Conservation (phyloP, 1,140 invertebrate species). For the Lethocerus indicus region DNA sequence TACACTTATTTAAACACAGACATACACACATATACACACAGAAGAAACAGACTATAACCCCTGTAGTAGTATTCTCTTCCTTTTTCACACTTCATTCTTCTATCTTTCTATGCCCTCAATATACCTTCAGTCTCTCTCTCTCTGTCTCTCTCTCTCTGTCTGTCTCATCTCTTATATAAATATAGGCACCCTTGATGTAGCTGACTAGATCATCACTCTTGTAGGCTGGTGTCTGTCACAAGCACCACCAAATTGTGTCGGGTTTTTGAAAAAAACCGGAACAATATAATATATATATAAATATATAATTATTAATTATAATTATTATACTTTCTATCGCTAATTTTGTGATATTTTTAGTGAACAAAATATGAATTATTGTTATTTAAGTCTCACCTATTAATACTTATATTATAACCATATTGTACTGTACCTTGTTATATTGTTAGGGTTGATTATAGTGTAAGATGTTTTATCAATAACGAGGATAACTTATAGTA, state of each 20-base stretch:
- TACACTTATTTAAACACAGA: too few species aligned
- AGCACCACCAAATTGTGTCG: too few species aligned
- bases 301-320: not conserved
- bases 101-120: too few species aligned
- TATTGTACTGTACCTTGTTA: slow-evolving; percentile 21
- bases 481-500: slow-evolving; percentile 18
- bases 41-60: too few species aligned
- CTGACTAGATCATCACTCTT: slow-evolving; percentile 14
- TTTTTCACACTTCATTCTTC: too few species aligned
- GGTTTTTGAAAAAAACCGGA: slow-evolving; percentile 2
- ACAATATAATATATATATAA: not conserved
- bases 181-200: too few species aligned
- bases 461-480: slow-evolving; percentile 18
- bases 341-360: slow-evolving; percentile 23
- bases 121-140: too few species aligned
- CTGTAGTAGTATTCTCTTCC: too few species aligned
- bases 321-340: slow-evolving; percentile 18
- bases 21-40: too few species aligned
- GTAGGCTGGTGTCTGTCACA: slow-evolving; percentile 14
- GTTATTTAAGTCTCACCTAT: slow-evolving; percentile 22
- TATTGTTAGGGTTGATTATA: slow-evolving; percentile 21
- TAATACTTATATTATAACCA: slow-evolving; percentile 19
- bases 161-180: too few species aligned
- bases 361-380: slow-evolving; percentile 20
- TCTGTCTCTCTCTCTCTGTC: too few species aligned